Evolutionary conservation across 2,113 vertebrate genomes (phyloP).

Genomic region (Sitta europaea): DNA sequence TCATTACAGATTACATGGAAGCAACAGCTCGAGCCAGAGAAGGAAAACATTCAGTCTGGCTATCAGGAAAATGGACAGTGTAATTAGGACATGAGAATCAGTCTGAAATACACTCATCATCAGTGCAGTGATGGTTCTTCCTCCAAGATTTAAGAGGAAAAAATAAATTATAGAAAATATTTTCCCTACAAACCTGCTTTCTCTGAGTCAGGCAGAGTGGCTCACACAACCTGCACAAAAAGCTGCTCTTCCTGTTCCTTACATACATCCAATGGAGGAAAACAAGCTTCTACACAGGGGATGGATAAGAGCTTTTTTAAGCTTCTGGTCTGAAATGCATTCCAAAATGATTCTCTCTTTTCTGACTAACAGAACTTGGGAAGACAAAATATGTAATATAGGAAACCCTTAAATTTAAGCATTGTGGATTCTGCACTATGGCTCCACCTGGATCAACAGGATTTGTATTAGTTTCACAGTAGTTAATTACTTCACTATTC

Average conservation of each 20-base stretch:
- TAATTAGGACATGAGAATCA: background rate
- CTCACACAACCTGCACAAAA: background rate
- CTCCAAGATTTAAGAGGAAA: background rate
- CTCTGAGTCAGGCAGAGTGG: background rate
- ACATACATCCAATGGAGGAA: rapidly evolving
- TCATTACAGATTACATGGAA: background rate
- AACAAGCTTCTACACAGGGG: background rate
- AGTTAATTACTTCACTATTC: background rate
- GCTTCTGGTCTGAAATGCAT: background rate
- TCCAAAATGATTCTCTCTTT: background rate
- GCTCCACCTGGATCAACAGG: background rate
- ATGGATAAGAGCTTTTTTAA: background rate
- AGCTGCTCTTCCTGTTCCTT: background rate
- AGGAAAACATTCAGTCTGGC: background rate
- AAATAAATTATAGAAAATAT: background rate
- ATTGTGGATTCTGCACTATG: rapidly evolving
- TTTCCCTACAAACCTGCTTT: background rate
- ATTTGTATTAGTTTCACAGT: background rate
- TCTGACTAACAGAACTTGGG: background rate
- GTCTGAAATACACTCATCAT: background rate
- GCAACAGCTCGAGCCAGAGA: background rate
- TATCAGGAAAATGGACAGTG: background rate
- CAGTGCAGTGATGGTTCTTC: background rate
- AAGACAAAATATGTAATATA: background rate
- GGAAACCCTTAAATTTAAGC: background rate